These are phyloP conservation scores for Fregata magnificens DNA, from an alignment of 2,113 vertebrate genomes.

Conservation along the genomic window DNA sequence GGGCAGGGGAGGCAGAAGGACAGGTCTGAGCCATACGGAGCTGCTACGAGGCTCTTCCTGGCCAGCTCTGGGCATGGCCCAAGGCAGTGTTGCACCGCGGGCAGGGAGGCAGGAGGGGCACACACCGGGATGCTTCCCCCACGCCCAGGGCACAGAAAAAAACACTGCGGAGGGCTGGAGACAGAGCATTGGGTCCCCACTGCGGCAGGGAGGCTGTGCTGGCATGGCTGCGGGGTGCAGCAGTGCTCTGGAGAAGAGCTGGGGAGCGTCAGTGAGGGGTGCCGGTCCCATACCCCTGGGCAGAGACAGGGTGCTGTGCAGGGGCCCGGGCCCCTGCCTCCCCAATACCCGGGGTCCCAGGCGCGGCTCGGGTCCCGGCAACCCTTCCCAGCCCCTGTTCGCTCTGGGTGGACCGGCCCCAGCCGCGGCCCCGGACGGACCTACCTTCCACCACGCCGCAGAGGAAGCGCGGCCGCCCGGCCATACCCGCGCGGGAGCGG, in stretches of 20 bases:
- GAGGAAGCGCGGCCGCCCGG: conserved; percentile 73
- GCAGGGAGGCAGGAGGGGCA: background rate
- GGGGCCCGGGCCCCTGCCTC: background rate
- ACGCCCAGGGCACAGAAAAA: background rate
- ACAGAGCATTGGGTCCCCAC: background rate
- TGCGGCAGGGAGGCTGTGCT: background rate
- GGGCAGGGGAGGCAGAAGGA: background rate
- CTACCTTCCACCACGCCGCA: conserved; percentile 88
- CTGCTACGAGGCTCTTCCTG: background rate
- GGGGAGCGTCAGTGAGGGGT: background rate
- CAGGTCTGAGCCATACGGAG: background rate
- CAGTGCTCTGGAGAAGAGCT: background rate
- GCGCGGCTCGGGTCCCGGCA: background rate
- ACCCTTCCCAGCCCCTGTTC: background rate
- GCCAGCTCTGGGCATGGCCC: background rate
- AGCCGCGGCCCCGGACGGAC: background rate
- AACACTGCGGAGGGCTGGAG: background rate
- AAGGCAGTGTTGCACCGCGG: accelerated
- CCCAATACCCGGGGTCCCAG: background rate
- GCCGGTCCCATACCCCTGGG: background rate
- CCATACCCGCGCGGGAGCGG: conserved; percentile 62
- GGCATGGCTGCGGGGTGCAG: background rate
- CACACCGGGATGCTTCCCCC: background rate
- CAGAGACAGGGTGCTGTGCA: background rate
- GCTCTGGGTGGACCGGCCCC: background rate